Base-by-base conservation (phyloP, 1,140 invertebrate species). In the Teleopsis dalmanni region DNA sequence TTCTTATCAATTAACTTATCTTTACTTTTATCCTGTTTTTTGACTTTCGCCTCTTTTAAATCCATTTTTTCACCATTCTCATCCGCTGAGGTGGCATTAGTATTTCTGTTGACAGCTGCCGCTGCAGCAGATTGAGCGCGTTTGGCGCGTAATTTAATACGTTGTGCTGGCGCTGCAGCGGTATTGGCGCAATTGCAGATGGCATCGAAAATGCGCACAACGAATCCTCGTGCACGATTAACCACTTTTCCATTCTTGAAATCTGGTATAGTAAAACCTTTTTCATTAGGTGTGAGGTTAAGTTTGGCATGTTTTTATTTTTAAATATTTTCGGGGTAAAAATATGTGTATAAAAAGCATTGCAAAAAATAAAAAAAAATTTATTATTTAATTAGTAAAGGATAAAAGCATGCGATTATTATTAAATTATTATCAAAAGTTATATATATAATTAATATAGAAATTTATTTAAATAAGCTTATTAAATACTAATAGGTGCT, bases 131-230 rank as follows among this genome's bases (percentile, higher is more conserved):
- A 42, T 21, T 45, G 27, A 13, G 38, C 38, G 18, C 61, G 56
- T n/a, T 48, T 48, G 57, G 57, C 61, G 41, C 64, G 53, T 31
- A 67, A 55, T 40, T 68, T 68, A 38, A 65, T 61, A 1, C 65
- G 60, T 25, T 62, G 59, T 22, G 65, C 60, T 31, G 68, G 63
- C 8, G 76, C 76, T 5, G 75, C 75, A 26, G 73, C 75, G 0
- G 75, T 78, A 52, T 79, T 76, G 36, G 77, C 77, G 51, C 77
- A 79, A 60, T 79, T 78, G 65, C 77, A 78, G 33, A 79, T 73
- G 10, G 75, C 76, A 60, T 79, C 77, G 51, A 78, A 78, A 61
- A 79, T 72, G 35, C 76, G 73, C 31, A 77, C 64, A 18, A 79
- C 75, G 58, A 79, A 77, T 21, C 76, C 76, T 31, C 76, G 70